Evolutionary conservation across 2,888 invertebrate genomes (phyloP), one percentile per base, ranked within the genome.

Genomic region (Yponomeuta plumbellus): DNA sequence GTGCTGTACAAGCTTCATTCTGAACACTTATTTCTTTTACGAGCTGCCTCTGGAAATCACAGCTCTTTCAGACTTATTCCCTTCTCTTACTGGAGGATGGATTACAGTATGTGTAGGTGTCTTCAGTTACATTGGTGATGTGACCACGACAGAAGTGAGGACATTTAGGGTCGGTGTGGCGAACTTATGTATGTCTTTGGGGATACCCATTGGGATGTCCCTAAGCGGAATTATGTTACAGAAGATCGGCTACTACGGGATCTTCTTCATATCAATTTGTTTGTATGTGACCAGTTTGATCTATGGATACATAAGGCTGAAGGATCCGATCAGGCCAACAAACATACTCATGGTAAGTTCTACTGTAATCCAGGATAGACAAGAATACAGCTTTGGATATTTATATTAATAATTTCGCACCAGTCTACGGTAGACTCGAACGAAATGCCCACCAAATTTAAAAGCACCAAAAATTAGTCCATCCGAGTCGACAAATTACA

Each of bases 51-150:
- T 93, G 80, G 92, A 93, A 81, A 78, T 92, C 71, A 92, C 91
- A 73, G 91, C 92, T 67, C 83, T 92, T 63, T 88, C 90, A 40
- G 93, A 93, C 75, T 80, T 92, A 66, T 92, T 92, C 73, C 92
- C 92, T 70, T 92, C 92, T 59, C 71, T 93, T 67, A 90, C 92
- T 64, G 93, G 93, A 59, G 92, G 92, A 64, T 92, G 92, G 92
- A 92, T 92, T 73, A 92, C 92, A 63, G 92, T 93, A 81, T 92
- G 92, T 75, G 92, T 93, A 74, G 92, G 93, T 71, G 89, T 94
- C 72, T 92, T 94, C 86, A 93, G 93, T 76, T 94, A 94, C 77
- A 91, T 94, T 58, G 92, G 93, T 74, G 93, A 93, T 73, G 91
- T 93, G 69, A 92, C 94, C 2, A 90, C 90, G 34, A 89, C 91